A percentile compares a stretch with the other conserved stretches of the same genome.
phyloP scores from a whole-genome alignment of 2,797 vertebrate genomes.

The Psittacula derbiana region DNA sequence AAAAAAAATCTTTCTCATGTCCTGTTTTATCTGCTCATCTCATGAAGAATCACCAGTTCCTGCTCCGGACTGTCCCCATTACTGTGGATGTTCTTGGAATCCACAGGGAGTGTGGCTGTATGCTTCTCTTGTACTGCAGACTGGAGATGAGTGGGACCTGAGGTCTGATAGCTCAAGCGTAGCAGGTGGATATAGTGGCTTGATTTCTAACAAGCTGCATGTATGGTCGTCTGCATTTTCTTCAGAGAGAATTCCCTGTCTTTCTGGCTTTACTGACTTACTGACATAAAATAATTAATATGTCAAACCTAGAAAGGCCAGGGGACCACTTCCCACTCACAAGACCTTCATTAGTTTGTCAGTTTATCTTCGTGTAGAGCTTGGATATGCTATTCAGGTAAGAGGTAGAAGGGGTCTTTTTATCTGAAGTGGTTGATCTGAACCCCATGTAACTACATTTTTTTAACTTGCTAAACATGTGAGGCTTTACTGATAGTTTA shows the following conservation, averaged over 20 bases:
- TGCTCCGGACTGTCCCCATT: not conserved
- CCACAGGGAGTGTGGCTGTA: not conserved
- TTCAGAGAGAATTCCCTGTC: not conserved
- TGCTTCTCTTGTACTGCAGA: not conserved
- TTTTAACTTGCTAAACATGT: not conserved
- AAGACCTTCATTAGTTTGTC: not conserved
- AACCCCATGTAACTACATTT: rapidly evolving
- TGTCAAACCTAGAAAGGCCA: not conserved
- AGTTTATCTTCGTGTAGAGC: not conserved
- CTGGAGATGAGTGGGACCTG: not conserved
- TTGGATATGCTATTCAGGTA: not conserved
- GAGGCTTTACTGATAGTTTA: not conserved
- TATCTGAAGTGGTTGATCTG: not conserved
- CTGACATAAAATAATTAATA: not conserved
- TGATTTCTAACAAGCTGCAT: not conserved
- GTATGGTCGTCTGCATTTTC: not conserved
- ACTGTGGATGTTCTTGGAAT: not conserved
- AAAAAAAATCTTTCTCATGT: not conserved
- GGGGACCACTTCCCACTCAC: not conserved
- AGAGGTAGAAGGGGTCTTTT: not conserved
- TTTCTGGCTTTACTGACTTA: not conserved
- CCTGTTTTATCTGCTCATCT: not conserved
- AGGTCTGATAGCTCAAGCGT: not conserved
- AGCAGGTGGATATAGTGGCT: not conserved
- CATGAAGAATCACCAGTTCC: not conserved